Evolutionary conservation across 1,140 invertebrate species (phyloP).

Genomic region (Anastrepha ludens): DNA sequence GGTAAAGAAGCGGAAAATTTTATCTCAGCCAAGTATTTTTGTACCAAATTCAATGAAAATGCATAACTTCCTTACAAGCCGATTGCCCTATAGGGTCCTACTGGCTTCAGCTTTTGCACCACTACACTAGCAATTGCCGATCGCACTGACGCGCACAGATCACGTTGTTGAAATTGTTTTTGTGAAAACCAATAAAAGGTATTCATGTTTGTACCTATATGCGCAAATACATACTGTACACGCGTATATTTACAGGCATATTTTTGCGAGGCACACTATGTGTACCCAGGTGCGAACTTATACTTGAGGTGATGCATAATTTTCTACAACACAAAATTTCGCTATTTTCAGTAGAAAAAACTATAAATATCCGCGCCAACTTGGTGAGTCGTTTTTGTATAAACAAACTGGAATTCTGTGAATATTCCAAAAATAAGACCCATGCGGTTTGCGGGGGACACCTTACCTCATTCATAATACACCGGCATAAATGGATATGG

Average conservation of each 20-base stretch:
- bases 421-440: neutral
- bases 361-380: neutral
- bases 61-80: too few species aligned
- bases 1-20: too few species aligned
- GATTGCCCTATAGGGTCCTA: too few species aligned
- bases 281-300: neutral
- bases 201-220: neutral
- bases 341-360: conserved; percentile 35
- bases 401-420: conserved; percentile 2
- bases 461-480: neutral
- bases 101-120: neutral
- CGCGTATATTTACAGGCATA: neutral
- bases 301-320: conserved; percentile 11
- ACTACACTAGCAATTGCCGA: too few species aligned
- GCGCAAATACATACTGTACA: neutral
- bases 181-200: neutral
- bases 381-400: neutral
- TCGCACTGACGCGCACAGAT: neutral
- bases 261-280: neutral
- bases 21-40: too few species aligned
- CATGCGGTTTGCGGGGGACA: neutral
- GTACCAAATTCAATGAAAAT: too few species aligned
- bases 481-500: neutral
- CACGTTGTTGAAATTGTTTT: neutral
- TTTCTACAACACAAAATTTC: neutral